Percentiles rank a stretch among this genome's conserved stretches.
Evolutionary conservation across 2,113 vertebrate species (phyloP).

Genomic region (Lota lota): DNA sequence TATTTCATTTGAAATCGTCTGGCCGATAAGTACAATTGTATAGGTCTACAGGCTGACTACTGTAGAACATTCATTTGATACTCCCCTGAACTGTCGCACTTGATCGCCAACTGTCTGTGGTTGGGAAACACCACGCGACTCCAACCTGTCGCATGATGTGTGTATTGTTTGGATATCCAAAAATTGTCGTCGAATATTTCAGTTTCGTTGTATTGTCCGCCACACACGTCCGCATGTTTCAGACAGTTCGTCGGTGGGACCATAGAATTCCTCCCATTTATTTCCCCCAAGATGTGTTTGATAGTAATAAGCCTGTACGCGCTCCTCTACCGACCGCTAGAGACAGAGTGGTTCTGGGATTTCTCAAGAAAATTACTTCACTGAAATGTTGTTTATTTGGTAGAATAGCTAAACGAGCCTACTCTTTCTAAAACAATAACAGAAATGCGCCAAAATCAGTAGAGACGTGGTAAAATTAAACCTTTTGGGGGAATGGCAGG

Average conservation of each 20-base stretch:
- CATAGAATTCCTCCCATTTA: too few species aligned
- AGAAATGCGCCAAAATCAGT: background rate
- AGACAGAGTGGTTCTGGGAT: too few species aligned
- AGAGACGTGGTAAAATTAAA: constrained; percentile 6
- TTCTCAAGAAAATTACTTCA: too few species aligned
- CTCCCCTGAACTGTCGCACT: background rate
- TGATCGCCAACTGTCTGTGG: background rate
- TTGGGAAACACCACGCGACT: background rate
- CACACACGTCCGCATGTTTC: too few species aligned
- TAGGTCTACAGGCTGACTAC: too few species aligned
- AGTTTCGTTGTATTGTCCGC: background rate
- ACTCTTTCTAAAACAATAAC: background rate
- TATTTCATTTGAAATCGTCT: too few species aligned
- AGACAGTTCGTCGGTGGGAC: too few species aligned
- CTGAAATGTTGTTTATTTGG: too few species aligned
- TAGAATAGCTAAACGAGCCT: too few species aligned
- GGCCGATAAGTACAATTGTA: background rate
- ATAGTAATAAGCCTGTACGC: too few species aligned
- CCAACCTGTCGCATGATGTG: constrained; percentile 3
- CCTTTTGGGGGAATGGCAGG: constrained; percentile 24
- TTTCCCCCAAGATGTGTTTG: too few species aligned
- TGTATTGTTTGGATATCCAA: background rate
- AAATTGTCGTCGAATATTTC: background rate
- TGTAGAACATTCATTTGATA: background rate
- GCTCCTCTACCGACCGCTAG: too few species aligned